Evolutionary conservation across 2,113 vertebrate species (phyloP).

Genomic region (Eurypyga helias): DNA sequence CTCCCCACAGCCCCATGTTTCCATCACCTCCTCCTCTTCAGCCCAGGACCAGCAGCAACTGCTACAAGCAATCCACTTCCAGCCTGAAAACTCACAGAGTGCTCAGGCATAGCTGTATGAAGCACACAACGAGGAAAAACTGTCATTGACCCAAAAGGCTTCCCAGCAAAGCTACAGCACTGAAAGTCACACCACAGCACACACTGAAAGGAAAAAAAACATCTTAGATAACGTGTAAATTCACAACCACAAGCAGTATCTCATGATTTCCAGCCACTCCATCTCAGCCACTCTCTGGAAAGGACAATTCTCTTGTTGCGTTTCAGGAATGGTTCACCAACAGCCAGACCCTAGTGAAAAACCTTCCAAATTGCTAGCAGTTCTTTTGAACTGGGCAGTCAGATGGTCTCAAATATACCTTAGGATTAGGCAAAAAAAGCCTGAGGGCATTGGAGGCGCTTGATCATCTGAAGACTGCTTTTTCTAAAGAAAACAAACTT

Average conservation of each 20-base stretch:
- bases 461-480: neutral
- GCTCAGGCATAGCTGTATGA: neutral
- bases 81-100: neutral
- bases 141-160: conserved; percentile 16
- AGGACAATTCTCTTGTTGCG: neutral
- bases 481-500: neutral
- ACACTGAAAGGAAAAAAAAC: too few relatives aligned
- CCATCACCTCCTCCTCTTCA: neutral
- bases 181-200: neutral
- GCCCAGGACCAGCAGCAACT: neutral
- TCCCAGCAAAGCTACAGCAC: conserved; percentile 8
- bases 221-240: too few relatives aligned
- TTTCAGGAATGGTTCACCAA: neutral
- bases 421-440: neutral
- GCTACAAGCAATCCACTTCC: neutral
- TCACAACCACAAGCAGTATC: neutral
- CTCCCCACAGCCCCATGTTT: neutral
- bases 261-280: neutral
- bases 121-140: neutral
- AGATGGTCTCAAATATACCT: neutral
- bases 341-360: neutral
- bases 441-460: neutral
- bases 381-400: neutral
- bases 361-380: neutral
- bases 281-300: neutral